Evolutionary conservation across 2,797 vertebrate genomes (phyloP), one percentile per base, ranked within the genome.

Genomic region (Takifugu rubripes): DNA sequence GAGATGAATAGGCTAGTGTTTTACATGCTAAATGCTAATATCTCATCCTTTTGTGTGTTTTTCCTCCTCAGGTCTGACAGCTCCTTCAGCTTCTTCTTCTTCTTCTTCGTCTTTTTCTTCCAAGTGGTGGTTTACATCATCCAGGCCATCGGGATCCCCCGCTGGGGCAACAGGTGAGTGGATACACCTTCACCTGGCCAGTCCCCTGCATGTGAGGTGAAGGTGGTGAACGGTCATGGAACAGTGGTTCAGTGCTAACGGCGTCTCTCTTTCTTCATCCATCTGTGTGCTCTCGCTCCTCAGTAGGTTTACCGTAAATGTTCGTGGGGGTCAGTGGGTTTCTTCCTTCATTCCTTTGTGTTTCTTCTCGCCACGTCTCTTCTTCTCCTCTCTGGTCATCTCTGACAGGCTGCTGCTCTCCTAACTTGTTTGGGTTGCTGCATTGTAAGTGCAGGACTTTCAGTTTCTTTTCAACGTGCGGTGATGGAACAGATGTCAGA

Each of bases 21-120:
- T 25, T 3, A 27, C 49, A 9, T 5, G 40, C 16, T 25, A 17
- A 40, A 40, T 29, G 5, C 3, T 47, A 44, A 44, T 12, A 46
- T 21, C 6, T 46, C 44, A 17, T 17, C 44, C 17, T 24, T 29
- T 36, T 0, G 25, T 58, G 4, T 60, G 0, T 55, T 49, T 72
- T 25, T 61, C 3, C 5, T 64, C 73, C 33, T 50, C 68, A 99
- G 97, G 93, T 93, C 94, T 0, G 97, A 99, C 91, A 99, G 94
- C 83, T 99, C 97, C 85, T 96, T 99, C 93, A 98, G 91, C 85
- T 99, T 99, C 91, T 99, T 99, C 64, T 92, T 94, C 78, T 99
- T 99, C 92, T 99, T 99, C 79, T 95, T 99, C 40, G 58, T 98
- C 58, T 99, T 99, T 78, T 95, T 98, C 84, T 94, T 93, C 90